Conservation (phyloP, 1,140 invertebrate genomes). For the Drosophila auraria region DNA sequence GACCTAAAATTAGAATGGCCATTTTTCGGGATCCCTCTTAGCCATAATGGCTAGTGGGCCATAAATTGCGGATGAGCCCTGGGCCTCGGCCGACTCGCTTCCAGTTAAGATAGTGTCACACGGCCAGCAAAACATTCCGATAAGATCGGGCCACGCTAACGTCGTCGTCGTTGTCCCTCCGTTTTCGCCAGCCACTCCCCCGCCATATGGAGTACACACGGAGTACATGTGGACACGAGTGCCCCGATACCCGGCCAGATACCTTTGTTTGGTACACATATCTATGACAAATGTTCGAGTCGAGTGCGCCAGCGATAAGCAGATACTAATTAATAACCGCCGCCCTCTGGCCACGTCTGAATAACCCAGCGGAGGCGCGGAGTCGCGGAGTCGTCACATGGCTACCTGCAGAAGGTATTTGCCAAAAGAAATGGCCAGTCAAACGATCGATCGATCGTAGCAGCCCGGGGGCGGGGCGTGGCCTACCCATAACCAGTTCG, state of each 20-base stretch:
- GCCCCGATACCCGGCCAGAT: conserved; percentile 15
- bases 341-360: conserved; percentile 40
- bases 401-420: conserved; percentile 37
- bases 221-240: conserved; percentile 20
- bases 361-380: not conserved
- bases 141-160: conserved; percentile 60
- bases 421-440: conserved; percentile 62
- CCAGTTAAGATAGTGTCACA: conserved; percentile 72
- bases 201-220: conserved; percentile 45
- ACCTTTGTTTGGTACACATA: conserved; percentile 52
- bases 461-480: conserved; percentile 15
- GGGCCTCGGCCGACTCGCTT: conserved; percentile 32
- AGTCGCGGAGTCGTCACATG: conserved; percentile 56
- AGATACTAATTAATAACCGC: conserved; percentile 79
- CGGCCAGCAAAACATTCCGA: conserved; percentile 54
- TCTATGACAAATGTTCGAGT: conserved; percentile 77
- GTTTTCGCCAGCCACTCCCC: conserved; percentile 48
- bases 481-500: conserved; percentile 20
- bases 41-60: conserved; percentile 17
- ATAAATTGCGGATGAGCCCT: conserved; percentile 72
- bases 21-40: conserved; percentile 6
- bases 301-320: conserved; percentile 70
- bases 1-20: conserved; percentile 29
- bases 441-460: conserved; percentile 39
- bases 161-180: conserved; percentile 12